Evolutionary conservation across 2,888 invertebrate species (phyloP).

Genomic region (Tipula confusa): DNA sequence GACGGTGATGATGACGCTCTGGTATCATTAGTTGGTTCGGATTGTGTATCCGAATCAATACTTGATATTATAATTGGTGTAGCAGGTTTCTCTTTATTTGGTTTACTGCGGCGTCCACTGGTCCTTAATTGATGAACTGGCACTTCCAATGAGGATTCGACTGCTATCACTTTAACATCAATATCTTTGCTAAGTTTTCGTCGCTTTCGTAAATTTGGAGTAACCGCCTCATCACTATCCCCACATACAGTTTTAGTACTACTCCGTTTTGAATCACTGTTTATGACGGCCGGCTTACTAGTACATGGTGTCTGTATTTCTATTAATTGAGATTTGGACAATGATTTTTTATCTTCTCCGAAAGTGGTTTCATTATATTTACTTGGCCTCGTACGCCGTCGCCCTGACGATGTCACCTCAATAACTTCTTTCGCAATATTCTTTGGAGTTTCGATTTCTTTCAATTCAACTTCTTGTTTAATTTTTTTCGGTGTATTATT

Average conservation of each 20-base stretch:
- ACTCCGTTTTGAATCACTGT: background rate
- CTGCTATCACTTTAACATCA: slow-evolving; percentile 34
- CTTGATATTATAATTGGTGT: slow-evolving; percentile 28
- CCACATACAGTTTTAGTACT: background rate
- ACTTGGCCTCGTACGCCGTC: slow-evolving; percentile 59
- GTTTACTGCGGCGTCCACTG: background rate
- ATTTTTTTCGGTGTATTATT: slow-evolving; percentile 3
- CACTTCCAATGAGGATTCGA: slow-evolving; percentile 27
- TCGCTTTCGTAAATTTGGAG: background rate
- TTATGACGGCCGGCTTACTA: background rate
- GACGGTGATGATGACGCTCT: slow-evolving; percentile 32
- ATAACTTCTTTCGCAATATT: slow-evolving; percentile 37
- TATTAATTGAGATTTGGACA: background rate
- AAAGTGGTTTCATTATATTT: slow-evolving; percentile 64
- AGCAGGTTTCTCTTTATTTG: background rate
- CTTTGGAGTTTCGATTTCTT: slow-evolving; percentile 42
- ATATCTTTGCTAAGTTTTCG: slow-evolving; percentile 21
- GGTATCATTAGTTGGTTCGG: slow-evolving; percentile 34
- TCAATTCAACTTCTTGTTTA: background rate
- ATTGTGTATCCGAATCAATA: slow-evolving; percentile 33
- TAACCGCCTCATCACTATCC: background rate
- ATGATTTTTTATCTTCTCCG: slow-evolving; percentile 39
- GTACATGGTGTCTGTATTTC: background rate
- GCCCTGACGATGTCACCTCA: slow-evolving; percentile 61
- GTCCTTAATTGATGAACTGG: background rate